Conservation (phyloP, 2,113 vertebrate genomes). For the Circaetus gallicus region DNA sequence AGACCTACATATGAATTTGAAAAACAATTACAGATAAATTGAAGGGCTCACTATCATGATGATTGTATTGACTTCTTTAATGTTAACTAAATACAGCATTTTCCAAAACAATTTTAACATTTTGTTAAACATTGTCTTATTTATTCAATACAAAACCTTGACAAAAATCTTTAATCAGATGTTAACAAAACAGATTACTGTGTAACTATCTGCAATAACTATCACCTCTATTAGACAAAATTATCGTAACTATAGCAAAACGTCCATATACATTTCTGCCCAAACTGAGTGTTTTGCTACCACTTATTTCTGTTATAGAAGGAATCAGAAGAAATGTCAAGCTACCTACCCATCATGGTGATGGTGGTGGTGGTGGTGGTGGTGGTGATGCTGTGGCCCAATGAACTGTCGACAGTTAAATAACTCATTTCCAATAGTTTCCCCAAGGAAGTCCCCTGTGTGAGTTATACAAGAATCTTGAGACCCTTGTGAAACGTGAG, state of each 20-base stretch:
- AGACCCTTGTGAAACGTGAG: conserved; percentile 83
- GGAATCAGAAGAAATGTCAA: neutral
- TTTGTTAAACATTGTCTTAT: neutral
- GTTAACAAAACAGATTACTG: neutral
- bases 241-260: neutral
- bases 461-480: conserved; percentile 90
- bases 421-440: conserved; percentile 91
- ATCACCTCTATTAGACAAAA: neutral
- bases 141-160: neutral
- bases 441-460: conserved; percentile 90
- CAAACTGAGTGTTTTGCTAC: neutral
- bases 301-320: neutral
- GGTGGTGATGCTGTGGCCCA: conserved; percentile 92
- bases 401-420: conserved; percentile 97
- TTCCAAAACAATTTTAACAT: neutral
- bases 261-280: neutral
- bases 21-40: neutral
- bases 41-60: neutral
- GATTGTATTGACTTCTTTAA: neutral
- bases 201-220: neutral
- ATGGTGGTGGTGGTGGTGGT: conserved; percentile 87
- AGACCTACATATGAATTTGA: neutral
- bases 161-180: neutral
- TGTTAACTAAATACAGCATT: neutral
- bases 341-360: conserved; percentile 88